Conservation (phyloP, 2,113 vertebrate species). For the Ceratotherium simum region DNA sequence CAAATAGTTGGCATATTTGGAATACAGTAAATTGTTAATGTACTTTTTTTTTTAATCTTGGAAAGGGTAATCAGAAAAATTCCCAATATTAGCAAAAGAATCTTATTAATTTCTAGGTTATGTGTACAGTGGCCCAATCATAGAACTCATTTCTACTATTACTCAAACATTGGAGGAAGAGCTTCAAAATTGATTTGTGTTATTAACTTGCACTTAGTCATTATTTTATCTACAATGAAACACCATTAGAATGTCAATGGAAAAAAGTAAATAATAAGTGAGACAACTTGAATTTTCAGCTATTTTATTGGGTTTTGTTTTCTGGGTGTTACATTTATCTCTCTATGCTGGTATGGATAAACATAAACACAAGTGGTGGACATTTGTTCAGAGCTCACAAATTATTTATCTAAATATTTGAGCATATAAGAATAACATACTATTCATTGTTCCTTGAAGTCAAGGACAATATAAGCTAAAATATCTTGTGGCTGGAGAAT, state of each 20-base stretch:
- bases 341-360: not conserved
- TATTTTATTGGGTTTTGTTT: slow-evolving; percentile 3
- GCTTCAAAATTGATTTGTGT: not conserved
- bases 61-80: slow-evolving; percentile 8
- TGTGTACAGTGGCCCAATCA: not conserved
- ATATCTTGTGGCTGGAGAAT: not conserved
- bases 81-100: not conserved
- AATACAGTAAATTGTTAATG: not conserved
- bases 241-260: not conserved
- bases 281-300: not conserved
- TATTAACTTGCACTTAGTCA: not conserved
- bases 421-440: not conserved
- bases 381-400: not conserved
- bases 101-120: not conserved
- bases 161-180: not conserved
- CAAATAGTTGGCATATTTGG: not conserved
- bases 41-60: not conserved
- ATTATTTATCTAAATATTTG: not conserved
- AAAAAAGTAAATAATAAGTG: not conserved
- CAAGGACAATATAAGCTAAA: not conserved
- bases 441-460: slow-evolving; percentile 27
- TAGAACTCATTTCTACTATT: not conserved
- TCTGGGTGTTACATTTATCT: not conserved
- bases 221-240: not conserved
- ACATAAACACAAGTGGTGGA: not conserved